phyloP scores from a whole-genome alignment of 1,140 invertebrate genomes.

The Neotoxoptera formosana region DNA sequence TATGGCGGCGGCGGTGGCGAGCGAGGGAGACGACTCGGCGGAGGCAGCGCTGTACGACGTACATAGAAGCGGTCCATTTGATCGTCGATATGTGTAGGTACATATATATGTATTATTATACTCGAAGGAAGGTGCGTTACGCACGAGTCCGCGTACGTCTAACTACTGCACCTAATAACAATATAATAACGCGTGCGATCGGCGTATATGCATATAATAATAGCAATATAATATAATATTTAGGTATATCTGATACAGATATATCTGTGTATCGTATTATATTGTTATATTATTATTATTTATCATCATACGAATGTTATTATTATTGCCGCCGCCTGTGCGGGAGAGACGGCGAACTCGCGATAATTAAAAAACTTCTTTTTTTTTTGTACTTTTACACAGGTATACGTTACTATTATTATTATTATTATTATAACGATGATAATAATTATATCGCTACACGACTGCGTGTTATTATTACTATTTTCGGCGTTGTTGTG shows the following conservation, averaged over 20 bases:
- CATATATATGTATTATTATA: not conserved
- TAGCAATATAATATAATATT: not conserved
- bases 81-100: not conserved
- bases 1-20: not conserved
- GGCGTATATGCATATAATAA: not conserved
- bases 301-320: conserved; percentile 6
- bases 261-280: not conserved
- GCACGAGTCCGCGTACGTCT: not conserved
- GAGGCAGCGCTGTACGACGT: not conserved
- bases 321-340: not conserved
- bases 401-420: not conserved
- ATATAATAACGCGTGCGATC: conserved; percentile 1
- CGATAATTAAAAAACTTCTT: conserved; percentile 15
- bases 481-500: not conserved
- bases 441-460: conserved; percentile 9
- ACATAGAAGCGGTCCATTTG: not conserved
- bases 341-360: not conserved
- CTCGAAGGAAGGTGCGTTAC: not conserved
- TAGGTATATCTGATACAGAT: too few species aligned
- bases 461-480: not conserved
- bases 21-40: not conserved
- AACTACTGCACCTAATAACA: conserved; percentile 10
- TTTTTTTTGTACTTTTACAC: not conserved
- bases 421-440: not conserved
- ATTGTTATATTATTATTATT: conserved; percentile 18